phyloP scores from a whole-genome alignment of 2,888 invertebrate species.

The Eupithecia subfuscata region DNA sequence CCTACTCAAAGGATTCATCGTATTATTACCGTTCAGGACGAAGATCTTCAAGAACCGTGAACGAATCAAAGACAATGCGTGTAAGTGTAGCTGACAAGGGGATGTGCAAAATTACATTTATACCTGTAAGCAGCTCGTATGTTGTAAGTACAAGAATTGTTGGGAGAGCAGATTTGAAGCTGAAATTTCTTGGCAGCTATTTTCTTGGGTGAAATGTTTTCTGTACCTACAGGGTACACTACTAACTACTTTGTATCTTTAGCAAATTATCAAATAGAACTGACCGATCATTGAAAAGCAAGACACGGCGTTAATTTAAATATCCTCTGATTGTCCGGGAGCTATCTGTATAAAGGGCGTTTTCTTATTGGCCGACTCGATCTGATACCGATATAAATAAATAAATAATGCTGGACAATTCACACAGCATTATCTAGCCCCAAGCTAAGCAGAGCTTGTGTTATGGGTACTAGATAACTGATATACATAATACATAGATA shows the following conservation, averaged over 20 bases:
- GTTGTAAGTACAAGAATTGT: background rate
- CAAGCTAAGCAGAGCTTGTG: too few relatives aligned
- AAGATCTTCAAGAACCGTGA: constrained; percentile 3
- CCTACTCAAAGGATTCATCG: background rate
- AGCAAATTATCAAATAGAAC: background rate
- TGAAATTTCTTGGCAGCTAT: background rate
- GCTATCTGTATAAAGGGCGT: background rate
- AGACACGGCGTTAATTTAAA: background rate
- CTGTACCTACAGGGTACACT: background rate
- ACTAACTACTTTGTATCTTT: background rate
- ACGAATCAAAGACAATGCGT: constrained; percentile 28
- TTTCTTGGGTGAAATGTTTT: background rate
- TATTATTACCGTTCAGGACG: background rate
- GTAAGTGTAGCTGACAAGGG: constrained; percentile 25
- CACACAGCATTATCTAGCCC: too few relatives aligned
- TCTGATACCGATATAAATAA: too few relatives aligned
- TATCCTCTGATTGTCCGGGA: background rate
- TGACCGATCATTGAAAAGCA: background rate
- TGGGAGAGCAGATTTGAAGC: background rate
- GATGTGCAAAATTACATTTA: background rate
- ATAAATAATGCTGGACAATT: too few relatives aligned
- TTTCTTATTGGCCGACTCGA: too few relatives aligned
- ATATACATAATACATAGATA: too few relatives aligned
- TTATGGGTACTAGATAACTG: too few relatives aligned
- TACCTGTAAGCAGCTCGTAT: background rate